Evolutionary conservation across 2,113 vertebrate species (phyloP), one percentile per base, ranked within the genome.

Genomic region (Microcebus murinus): DNA sequence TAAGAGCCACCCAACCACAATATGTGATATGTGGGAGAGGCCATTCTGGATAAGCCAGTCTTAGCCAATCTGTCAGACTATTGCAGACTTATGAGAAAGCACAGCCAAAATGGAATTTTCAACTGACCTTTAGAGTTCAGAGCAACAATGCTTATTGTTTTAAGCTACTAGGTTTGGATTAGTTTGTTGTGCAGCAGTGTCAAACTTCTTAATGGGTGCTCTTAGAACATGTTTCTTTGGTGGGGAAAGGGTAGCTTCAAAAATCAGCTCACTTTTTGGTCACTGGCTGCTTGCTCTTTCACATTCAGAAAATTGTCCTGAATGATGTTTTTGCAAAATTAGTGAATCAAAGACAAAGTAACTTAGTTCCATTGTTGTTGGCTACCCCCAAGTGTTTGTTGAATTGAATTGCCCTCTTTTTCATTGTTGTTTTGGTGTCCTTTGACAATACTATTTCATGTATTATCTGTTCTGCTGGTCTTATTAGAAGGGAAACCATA

Each of bases 241-340:
- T 6, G 3, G n/a, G 1, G 0, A 12, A 21, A 80, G 63, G 13
- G 63, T 31, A 42, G 31, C 15, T 68, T 91, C 25, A 87, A 29
- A 77, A 36, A 29, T 76, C 31, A 92, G 4, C 17, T 92, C 36
- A 29, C 63, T 79, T 91, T 88, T 74, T 88, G 73, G 18, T 86
- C n/a, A 82, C 67, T 93, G 82, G 8, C 25, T 87, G 45, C 68
- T 91, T 74, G 93, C 42, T 57, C 21, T 57, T 57, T 7, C 21
- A 20, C 55, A 57, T 57, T 96, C 45, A 80, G 82, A 87, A 94
- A 96, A 39, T 90, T 73, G 27, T 93, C 31, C 27, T 91, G 25
- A 93, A 61, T 86, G 80, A 45, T 90, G 73, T 79, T 84, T 96
- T 80, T 94, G 13, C 52, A 90, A 94, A 90, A 90, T 82, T 11